Evolutionary conservation across 2,888 invertebrate genomes (phyloP), one percentile per base, ranked within the genome.

Genomic region (Eilema sororculum): DNA sequence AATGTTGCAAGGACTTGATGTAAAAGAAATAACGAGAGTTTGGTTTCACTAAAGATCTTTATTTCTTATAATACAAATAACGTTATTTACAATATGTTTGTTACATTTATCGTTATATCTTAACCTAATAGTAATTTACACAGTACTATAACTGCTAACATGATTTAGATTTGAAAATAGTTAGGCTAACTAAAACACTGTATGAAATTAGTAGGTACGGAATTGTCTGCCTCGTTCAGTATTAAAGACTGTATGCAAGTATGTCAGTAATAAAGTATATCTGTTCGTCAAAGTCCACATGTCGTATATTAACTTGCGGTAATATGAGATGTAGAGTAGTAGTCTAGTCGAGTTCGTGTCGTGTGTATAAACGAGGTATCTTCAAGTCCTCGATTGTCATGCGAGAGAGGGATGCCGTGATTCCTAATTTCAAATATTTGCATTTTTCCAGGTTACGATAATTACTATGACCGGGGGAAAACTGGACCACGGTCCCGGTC

Each of bases 31-130:
- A 67, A 69, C 66, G 60, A n/a, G 16, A 16, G 20, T 71, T 78
- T 86, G 86, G 84, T 90, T 94, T 94, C 93, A 93, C 94, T 94
- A 94, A 93, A 90, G 91, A 90, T 93, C 90, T 94, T 94, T 93
- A 90, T 89, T 91, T 89, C 90, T 93, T 94, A 94, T 90, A 91
- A 89, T 93, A 94, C 93, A 93, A 91, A 92, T 95, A 93, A 94
- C 92, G 87, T 91, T 95, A 95, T 95, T 89, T 95, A 95, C 95
- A 95, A 84, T 87, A 86, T 87, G 86, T 90, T 87, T 87, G 84
- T 85, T 84, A 80, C 79, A 85, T 84, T 71, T 85, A 86, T 84
- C 81, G 82, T 82, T 81, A 86, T 80, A 83, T 76, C 81, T 83
- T 81, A 85, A 70, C 65, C 76, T 85, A 85, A 73, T 80, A 80